Evolutionary conservation across 1,140 invertebrate species (phyloP).

Genomic region (Tenebrio molitor): DNA sequence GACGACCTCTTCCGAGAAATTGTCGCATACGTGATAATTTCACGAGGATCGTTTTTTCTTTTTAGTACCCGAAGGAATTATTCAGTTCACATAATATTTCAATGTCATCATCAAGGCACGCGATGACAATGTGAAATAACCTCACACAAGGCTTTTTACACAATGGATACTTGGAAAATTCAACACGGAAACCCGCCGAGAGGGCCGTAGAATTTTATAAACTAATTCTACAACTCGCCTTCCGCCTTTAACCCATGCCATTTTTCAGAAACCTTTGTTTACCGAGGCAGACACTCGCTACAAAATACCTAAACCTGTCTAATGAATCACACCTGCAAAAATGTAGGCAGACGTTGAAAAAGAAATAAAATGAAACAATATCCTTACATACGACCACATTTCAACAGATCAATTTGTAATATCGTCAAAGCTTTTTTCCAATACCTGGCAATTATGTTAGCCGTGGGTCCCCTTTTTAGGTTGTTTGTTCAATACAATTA

Average conservation of each 20-base stretch:
- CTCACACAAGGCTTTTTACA: constrained; percentile 21
- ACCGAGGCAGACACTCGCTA: background rate
- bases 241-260: background rate
- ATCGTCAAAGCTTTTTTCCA: background rate
- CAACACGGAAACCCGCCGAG: constrained; percentile 30
- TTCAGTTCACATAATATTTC: constrained; percentile 43
- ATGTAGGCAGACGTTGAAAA: no score
- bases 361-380: no score
- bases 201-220: background rate
- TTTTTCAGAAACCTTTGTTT: background rate
- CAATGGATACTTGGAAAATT: constrained; percentile 36
- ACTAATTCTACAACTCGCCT: constrained; percentile 3
- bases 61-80: constrained; percentile 28
- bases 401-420: no score
- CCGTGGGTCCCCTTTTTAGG: constrained; percentile 8
- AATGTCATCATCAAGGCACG: constrained; percentile 43
- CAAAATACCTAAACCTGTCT: background rate
- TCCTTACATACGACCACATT: no score
- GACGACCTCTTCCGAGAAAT: constrained; percentile 4
- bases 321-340: background rate
- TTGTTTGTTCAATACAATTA: background rate
- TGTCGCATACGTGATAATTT: background rate
- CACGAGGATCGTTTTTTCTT: background rate
- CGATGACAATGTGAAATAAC: constrained; percentile 29
- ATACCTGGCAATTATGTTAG: background rate